Percentiles rank a stretch among this genome's conserved stretches.
phyloP scores from a whole-genome alignment of 2,888 invertebrate species.

The Iphiclides podalirius region DNA sequence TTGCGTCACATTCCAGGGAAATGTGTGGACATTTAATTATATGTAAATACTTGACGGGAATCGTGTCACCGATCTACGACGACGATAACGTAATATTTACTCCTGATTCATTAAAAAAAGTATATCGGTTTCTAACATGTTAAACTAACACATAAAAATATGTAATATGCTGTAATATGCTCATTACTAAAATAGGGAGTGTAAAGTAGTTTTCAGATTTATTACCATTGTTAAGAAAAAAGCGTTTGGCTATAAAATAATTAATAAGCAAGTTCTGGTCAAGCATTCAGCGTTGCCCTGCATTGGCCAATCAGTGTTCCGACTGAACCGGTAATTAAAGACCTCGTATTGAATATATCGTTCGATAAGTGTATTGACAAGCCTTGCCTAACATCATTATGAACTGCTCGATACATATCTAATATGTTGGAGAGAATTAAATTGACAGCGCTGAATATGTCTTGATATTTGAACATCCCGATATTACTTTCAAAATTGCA shows the following conservation, averaged over 20 bases:
- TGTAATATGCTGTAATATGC: background rate
- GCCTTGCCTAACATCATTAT: background rate
- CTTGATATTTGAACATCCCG: background rate
- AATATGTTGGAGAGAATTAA: background rate
- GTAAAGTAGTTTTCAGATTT: background rate
- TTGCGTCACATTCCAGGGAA: constrained; percentile 1
- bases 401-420: background rate
- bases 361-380: background rate
- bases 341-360: background rate
- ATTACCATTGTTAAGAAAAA: background rate
- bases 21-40: constrained; percentile 4
- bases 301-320: background rate
- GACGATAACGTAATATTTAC: background rate
- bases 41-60: constrained; percentile 6
- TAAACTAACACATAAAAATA: no score
- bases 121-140: background rate
- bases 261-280: background rate
- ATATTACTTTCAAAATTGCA: no score
- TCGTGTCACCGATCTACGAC: background rate
- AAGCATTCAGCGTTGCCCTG: background rate
- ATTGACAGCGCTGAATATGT: background rate
- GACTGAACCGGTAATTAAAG: background rate
- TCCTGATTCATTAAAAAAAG: background rate
- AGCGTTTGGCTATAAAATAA: background rate
- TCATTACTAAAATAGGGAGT: background rate